Conservation (phyloP, 2,888 invertebrate genomes). For the Sycophila texana region DNA sequence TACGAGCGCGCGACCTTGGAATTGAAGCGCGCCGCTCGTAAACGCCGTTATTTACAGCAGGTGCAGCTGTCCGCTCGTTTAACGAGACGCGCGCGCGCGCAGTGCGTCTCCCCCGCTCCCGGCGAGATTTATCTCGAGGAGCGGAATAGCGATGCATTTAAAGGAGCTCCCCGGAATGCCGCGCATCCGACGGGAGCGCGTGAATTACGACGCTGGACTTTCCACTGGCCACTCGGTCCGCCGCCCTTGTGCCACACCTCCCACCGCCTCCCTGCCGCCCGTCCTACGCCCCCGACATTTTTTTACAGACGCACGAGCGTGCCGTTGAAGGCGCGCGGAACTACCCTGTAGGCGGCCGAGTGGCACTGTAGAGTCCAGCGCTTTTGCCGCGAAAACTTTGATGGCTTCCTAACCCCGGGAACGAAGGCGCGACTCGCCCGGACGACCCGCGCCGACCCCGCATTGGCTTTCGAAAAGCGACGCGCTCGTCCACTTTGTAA, state of each 20-base stretch:
- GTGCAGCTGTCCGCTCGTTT: slow-evolving; percentile 6
- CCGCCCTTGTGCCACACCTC: background rate
- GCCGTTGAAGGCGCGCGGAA: background rate
- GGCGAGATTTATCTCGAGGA: slow-evolving; percentile 21
- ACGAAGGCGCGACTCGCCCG: slow-evolving; percentile 28
- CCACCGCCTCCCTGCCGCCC: background rate
- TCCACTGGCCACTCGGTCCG: slow-evolving; percentile 66
- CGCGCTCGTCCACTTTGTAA: slow-evolving; percentile 9
- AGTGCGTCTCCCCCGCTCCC: slow-evolving; percentile 10
- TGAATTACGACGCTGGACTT: slow-evolving; percentile 62
- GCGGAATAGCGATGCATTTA: slow-evolving; percentile 24
- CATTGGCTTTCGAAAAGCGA: background rate
- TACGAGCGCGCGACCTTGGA: slow-evolving; percentile 25
- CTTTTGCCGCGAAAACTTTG: background rate
- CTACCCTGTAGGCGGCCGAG: slow-evolving; percentile 59
- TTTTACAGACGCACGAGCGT: slow-evolving; percentile 28
- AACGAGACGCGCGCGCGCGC: background rate
- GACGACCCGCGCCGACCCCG: slow-evolving; percentile 3
- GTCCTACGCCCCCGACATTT: slow-evolving; percentile 38
- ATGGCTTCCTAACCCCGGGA: slow-evolving; percentile 59
- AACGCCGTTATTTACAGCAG: slow-evolving; percentile 43
- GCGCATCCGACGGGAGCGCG: background rate
- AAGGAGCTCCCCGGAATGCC: slow-evolving; percentile 3
- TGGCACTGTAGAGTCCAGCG: slow-evolving; percentile 72
- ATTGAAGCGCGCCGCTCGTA: slow-evolving; percentile 41